Evolutionary conservation across 1,140 invertebrate species (phyloP).

Genomic region (Druon quercuslanigerum): DNA sequence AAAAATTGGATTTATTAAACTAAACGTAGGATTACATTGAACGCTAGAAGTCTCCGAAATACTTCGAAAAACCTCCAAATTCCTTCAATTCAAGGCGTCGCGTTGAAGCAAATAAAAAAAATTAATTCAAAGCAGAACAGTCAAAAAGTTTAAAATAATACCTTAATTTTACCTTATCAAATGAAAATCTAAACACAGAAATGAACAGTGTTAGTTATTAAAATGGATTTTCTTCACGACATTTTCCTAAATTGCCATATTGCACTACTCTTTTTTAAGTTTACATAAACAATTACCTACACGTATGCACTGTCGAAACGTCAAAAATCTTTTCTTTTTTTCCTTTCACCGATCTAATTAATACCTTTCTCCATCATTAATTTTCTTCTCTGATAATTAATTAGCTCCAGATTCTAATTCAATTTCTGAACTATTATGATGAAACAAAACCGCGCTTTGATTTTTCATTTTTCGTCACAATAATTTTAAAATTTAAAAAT

Average conservation of each 20-base stretch:
- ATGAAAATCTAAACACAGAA: constrained; percentile 13
- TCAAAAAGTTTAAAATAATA: neutral
- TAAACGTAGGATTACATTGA: neutral
- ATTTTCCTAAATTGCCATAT: constrained; percentile 8
- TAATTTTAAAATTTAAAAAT: too few relatives aligned
- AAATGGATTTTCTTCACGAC: neutral
- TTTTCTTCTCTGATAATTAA: neutral
- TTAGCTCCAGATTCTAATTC: constrained; percentile 46
- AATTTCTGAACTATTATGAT: constrained; percentile 45
- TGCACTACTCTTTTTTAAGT: neutral
- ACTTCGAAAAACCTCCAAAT: neutral
- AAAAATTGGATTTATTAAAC: constrained; percentile 19
- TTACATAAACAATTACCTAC: constrained; percentile 12
- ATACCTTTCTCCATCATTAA: constrained; percentile 1
- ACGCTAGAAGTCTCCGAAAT: neutral
- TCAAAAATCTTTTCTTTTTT: too few relatives aligned
- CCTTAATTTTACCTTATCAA: constrained; percentile 1
- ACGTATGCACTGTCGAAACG: neutral
- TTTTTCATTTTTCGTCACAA: constrained; percentile 50
- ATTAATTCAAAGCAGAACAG: constrained; percentile 8
- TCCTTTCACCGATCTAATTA: neutral
- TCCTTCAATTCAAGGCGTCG: neutral
- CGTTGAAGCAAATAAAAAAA: neutral
- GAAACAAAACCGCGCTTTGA: constrained; percentile 35
- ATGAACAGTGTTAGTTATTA: neutral